Percentiles rank a stretch among this genome's conserved stretches.
These are phyloP conservation scores for Percopsis transmontana DNA, from an alignment of 2,113 vertebrate genomes.

Conservation along the genomic window DNA sequence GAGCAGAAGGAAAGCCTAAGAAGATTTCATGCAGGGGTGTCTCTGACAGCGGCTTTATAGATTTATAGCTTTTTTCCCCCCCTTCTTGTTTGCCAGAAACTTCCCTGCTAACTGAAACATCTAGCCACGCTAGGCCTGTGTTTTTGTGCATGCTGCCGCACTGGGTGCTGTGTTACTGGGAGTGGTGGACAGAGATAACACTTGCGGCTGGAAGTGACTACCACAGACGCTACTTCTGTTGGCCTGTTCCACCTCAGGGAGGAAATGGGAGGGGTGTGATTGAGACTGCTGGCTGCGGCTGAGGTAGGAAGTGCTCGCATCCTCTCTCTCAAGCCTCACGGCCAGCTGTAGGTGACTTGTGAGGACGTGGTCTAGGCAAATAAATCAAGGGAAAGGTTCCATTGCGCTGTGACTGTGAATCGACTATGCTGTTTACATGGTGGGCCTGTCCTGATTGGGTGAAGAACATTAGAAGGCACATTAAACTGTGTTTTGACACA, in stretches of 20 bases:
- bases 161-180: constrained; percentile 53
- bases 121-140: constrained; percentile 44
- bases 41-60: constrained; percentile 47
- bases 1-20: constrained; percentile 48
- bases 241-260: constrained; percentile 60
- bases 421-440: no score
- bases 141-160: constrained; percentile 29
- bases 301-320: constrained; percentile 74
- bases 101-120: constrained; percentile 51
- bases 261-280: constrained; percentile 50
- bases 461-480: no score
- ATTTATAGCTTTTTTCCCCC: constrained; percentile 16
- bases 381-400: background rate
- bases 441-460: no score
- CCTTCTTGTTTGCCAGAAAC: constrained; percentile 48
- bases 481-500: background rate
- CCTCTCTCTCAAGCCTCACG: constrained; percentile 54
- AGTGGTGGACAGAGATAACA: constrained; percentile 68
- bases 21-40: constrained; percentile 55
- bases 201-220: constrained; percentile 50
- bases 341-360: constrained; percentile 66
- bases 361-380: constrained; percentile 58
- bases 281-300: constrained; percentile 42
- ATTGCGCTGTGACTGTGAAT: no score
- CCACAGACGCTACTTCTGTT: constrained; percentile 44